Percentiles rank a stretch among this genome's conserved stretches.
Conservation (phyloP, 2,113 vertebrate species). For the Corvus hawaiiensis region DNA sequence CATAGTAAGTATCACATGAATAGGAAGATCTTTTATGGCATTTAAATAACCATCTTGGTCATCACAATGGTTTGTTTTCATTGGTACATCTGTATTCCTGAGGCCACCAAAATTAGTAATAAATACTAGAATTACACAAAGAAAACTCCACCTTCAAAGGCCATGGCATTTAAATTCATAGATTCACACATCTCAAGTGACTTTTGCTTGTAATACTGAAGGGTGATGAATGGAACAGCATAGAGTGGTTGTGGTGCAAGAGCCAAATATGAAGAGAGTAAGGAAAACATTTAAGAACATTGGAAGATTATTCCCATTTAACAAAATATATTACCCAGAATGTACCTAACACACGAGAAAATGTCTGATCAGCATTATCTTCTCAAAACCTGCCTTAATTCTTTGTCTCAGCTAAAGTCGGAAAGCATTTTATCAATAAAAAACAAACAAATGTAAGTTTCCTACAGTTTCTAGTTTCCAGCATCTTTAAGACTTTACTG, state of each 20-base stretch:
- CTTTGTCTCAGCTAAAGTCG: neutral
- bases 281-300: neutral
- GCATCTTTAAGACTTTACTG: neutral
- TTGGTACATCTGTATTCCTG: neutral
- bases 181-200: neutral
- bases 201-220: neutral
- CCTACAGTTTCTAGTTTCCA: neutral
- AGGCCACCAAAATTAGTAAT: neutral
- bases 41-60: neutral
- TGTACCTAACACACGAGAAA: rapidly evolving
- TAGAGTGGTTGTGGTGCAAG: neutral
- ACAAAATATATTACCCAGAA: neutral
- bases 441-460: neutral
- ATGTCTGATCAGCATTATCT: neutral
- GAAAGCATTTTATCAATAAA: neutral
- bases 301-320: neutral
- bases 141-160: neutral
- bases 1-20: neutral
- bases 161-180: neutral
- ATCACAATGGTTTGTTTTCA: neutral
- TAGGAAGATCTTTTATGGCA: neutral
- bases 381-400: neutral
- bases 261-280: neutral
- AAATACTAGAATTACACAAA: neutral
- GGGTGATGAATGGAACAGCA: neutral